These are phyloP conservation scores for Prunella fulvescens DNA, from an alignment of 2,113 vertebrate species.

Conservation along the genomic window DNA sequence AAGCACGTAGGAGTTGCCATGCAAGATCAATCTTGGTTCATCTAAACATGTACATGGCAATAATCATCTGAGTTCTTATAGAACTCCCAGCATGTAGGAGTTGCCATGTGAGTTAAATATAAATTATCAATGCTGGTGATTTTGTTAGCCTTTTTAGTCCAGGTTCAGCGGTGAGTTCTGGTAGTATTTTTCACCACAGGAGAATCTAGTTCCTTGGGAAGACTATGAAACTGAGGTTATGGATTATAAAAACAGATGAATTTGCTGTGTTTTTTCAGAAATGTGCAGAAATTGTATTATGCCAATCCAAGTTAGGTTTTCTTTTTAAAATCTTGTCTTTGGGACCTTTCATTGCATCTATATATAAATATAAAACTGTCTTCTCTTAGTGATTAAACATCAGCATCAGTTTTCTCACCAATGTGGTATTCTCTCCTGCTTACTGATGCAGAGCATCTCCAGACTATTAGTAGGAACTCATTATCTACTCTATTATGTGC, in stretches of 20 bases:
- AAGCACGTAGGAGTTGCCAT: neutral
- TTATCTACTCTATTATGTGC: neutral
- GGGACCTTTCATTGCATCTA: neutral
- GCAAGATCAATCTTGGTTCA: neutral
- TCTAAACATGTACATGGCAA: neutral
- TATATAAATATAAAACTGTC: neutral
- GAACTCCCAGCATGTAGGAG: neutral
- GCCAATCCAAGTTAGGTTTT: neutral
- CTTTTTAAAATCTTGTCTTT: neutral
- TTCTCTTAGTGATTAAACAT: neutral
- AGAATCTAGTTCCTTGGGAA: neutral
- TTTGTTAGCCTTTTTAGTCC: neutral
- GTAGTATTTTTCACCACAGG: neutral
- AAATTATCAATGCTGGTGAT: neutral
- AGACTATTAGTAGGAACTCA: neutral
- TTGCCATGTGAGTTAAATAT: neutral
- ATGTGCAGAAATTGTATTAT: neutral
- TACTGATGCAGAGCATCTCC: neutral
- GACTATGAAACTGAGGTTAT: neutral
- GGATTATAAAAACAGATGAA: neutral
- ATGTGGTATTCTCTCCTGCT: neutral
- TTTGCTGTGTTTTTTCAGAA: neutral
- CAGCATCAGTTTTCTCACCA: neutral
- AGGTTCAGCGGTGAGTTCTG: neutral
- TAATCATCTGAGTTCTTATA: neutral